These are phyloP conservation scores for Lagocephalus sceleratus DNA, from an alignment of 2,797 vertebrate species.

Conservation along the genomic window DNA sequence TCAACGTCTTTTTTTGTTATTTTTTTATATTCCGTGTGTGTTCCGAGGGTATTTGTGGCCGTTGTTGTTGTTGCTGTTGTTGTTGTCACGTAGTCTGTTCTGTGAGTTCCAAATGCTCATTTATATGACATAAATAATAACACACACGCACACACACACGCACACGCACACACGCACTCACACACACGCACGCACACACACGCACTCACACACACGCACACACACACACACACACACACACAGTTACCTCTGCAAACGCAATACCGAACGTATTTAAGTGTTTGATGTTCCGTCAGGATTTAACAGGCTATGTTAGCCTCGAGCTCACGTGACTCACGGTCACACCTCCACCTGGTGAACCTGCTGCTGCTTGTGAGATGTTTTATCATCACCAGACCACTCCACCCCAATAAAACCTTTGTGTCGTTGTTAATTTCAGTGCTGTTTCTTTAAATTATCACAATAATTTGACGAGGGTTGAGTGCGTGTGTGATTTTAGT, in stretches of 20 bases:
- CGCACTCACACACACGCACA: neutral
- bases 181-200: slow-evolving; percentile 25
- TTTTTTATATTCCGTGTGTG: slow-evolving; percentile 55
- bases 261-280: slow-evolving; percentile 1
- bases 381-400: no score
- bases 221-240: no score
- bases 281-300: slow-evolving; percentile 4
- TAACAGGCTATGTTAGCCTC: slow-evolving; percentile 53
- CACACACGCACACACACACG: slow-evolving; percentile 2
- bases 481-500: no score
- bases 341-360: no score
- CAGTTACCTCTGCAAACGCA: slow-evolving; percentile 31
- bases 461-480: no score
- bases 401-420: no score
- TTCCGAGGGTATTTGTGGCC: slow-evolving; percentile 44
- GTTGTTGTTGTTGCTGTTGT: slow-evolving; percentile 37
- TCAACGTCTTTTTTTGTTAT: neutral
- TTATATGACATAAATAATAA: neutral
- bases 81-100: slow-evolving; percentile 48
- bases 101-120: slow-evolving; percentile 36
- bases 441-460: no score
- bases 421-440: no score
- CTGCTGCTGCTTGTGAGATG: no score
- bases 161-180: slow-evolving; percentile 21
- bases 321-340: slow-evolving; percentile 18